phyloP scores from a whole-genome alignment of 23 tunicate genomes.

The Ascidia mentula region DNA sequence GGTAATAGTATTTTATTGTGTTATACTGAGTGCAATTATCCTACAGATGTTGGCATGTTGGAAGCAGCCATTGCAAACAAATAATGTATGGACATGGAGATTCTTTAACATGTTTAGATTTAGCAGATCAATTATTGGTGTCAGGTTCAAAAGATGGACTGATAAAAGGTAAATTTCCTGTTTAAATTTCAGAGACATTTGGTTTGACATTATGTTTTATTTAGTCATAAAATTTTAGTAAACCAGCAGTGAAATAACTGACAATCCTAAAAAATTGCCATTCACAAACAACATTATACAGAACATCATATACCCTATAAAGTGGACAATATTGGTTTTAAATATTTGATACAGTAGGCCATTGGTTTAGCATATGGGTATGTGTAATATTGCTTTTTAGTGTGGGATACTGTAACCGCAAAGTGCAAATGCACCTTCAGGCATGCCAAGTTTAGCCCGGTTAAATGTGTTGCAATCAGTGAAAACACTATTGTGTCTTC shows the following conservation, averaged over 20 bases:
- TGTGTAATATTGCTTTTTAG: background rate
- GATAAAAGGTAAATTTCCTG: conserved; percentile 28
- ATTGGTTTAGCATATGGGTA: no score
- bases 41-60: conserved; percentile 41
- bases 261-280: no score
- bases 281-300: no score
- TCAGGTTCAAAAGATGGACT: conserved; percentile 78
- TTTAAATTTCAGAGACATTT: background rate
- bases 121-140: conserved; percentile 34
- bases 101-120: conserved; percentile 46
- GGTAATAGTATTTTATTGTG: no score
- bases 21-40: no score
- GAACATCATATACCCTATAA: no score
- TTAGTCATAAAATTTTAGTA: no score
- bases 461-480: conserved; percentile 53
- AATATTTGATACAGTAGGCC: background rate
- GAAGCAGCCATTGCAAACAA: conserved; percentile 51
- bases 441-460: conserved; percentile 38
- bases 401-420: conserved; percentile 40
- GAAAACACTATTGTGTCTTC: conserved; percentile 33
- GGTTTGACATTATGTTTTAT: no score
- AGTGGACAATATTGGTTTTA: no score
- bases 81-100: conserved; percentile 72
- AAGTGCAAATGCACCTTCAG: conserved; percentile 58
- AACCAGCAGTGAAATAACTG: no score